Conservation (phyloP, 2,888 invertebrate genomes). For the Poecilus cupreus region DNA sequence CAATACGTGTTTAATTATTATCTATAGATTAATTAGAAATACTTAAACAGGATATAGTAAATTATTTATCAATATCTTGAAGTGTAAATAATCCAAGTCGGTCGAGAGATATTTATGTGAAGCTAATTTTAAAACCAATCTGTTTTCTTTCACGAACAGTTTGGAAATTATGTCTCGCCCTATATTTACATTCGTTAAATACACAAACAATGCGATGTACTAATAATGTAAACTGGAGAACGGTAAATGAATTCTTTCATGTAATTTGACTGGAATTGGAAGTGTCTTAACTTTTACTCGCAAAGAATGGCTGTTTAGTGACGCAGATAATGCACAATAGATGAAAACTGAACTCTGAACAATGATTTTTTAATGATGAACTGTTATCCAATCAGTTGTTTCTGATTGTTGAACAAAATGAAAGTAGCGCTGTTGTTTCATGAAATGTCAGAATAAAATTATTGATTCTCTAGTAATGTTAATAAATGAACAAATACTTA, state of each 20-base stretch:
- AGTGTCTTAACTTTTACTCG: slow-evolving; percentile 34
- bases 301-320: slow-evolving; percentile 41
- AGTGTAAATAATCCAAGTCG: background rate
- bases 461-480: background rate
- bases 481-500: slow-evolving; percentile 7
- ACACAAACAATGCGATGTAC: slow-evolving; percentile 35
- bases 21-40: slow-evolving; percentile 23
- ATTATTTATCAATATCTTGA: slow-evolving; percentile 4
- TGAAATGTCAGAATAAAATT: slow-evolving; percentile 28
- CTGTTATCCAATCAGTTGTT: slow-evolving; percentile 9
- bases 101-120: slow-evolving; percentile 3
- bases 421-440: slow-evolving; percentile 6
- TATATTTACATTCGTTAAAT: slow-evolving; percentile 36
- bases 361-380: slow-evolving; percentile 38
- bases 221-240: slow-evolving; percentile 28
- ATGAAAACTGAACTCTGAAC: slow-evolving; percentile 28
- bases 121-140: slow-evolving; percentile 20
- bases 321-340: slow-evolving; percentile 29
- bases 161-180: slow-evolving; percentile 24
- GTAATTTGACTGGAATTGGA: background rate
- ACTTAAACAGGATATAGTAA: slow-evolving; percentile 32
- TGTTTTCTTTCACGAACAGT: background rate
- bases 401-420: slow-evolving; percentile 21
- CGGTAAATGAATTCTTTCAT: slow-evolving; percentile 18
- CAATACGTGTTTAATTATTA: slow-evolving; percentile 25